phyloP scores from a whole-genome alignment of 2,113 vertebrate genomes.

The Cebus imitator region DNA sequence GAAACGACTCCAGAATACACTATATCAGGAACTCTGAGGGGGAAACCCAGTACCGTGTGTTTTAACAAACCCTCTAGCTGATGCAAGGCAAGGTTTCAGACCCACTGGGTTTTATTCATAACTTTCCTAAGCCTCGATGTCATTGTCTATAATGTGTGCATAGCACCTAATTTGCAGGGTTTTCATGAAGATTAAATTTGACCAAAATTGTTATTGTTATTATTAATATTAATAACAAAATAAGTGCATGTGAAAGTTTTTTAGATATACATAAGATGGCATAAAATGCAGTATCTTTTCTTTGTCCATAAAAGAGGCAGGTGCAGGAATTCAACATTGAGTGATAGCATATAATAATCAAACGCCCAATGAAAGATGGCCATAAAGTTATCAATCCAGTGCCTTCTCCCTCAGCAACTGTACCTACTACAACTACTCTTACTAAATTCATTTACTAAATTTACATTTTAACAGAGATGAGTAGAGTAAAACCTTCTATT shows the following conservation, averaged over 20 bases:
- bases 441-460: slow-evolving; percentile 26
- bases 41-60: background rate
- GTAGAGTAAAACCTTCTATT: slow-evolving; percentile 32
- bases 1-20: background rate
- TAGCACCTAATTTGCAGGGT: fast-evolving
- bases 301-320: background rate
- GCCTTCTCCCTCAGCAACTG: background rate
- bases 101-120: background rate
- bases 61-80: background rate
- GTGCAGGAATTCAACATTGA: background rate
- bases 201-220: background rate
- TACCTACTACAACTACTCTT: background rate
- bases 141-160: background rate
- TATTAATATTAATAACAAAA: slow-evolving; percentile 13
- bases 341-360: background rate
- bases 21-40: background rate
- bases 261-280: background rate
- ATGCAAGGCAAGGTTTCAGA: background rate
- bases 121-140: background rate
- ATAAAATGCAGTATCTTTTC: background rate
- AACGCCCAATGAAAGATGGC: slow-evolving; percentile 11
- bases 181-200: background rate
- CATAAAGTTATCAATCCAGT: background rate
- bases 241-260: background rate
- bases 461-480: background rate